Evolutionary conservation across 2,888 invertebrate species (phyloP).

Genomic region (Eristalis tenax): DNA sequence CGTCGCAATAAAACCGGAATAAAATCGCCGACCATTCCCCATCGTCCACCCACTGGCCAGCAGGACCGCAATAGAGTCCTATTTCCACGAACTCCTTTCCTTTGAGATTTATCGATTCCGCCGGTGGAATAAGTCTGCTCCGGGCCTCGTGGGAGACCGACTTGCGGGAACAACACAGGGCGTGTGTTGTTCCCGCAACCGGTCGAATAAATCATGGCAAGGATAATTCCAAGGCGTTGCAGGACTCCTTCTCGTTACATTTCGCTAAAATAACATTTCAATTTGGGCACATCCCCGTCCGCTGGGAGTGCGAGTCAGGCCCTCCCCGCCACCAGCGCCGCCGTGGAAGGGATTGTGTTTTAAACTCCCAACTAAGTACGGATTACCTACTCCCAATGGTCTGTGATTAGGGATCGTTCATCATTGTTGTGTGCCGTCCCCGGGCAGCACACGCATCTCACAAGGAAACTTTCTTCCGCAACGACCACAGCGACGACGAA

Average conservation of each 20-base stretch:
- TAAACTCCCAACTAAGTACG: slow-evolving; percentile 71
- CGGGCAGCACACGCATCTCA: slow-evolving; percentile 65
- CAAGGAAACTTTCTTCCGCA: slow-evolving; percentile 52
- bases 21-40: slow-evolving; percentile 23
- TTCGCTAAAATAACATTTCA: slow-evolving; percentile 65
- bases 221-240: slow-evolving; percentile 60
- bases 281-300: slow-evolving; percentile 45
- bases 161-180: no score
- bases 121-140: slow-evolving; percentile 2
- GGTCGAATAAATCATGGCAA: slow-evolving; percentile 66
- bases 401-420: slow-evolving; percentile 71
- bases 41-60: slow-evolving; percentile 14
- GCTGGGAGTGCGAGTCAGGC: slow-evolving; percentile 38
- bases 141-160: slow-evolving; percentile 15
- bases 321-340: background rate
- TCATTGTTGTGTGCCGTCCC: slow-evolving; percentile 64
- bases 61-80: slow-evolving; percentile 45
- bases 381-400: slow-evolving; percentile 70
- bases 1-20: slow-evolving; percentile 60
- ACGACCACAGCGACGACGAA: background rate
- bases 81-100: slow-evolving; percentile 16
- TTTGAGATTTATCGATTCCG: slow-evolving; percentile 62
- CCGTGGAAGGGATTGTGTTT: slow-evolving; percentile 58
- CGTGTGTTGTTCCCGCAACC: slow-evolving; percentile 62
- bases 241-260: slow-evolving; percentile 35